Conservation (phyloP, 1,140 invertebrate genomes). For the Orchestia grillus region DNA sequence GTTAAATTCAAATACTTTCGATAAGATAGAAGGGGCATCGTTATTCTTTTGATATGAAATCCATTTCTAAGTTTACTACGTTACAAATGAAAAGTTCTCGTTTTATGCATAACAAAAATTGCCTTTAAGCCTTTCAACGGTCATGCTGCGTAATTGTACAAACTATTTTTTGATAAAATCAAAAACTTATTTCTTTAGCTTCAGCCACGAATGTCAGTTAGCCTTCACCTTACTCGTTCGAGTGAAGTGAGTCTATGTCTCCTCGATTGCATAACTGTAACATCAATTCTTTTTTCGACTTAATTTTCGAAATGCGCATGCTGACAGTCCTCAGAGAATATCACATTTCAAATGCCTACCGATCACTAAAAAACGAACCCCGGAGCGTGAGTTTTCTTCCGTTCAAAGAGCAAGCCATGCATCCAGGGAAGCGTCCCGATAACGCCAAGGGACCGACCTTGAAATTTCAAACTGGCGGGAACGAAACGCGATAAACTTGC, state of each 20-base stretch:
- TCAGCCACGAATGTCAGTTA: neutral
- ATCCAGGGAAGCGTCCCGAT: neutral
- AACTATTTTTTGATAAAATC: neutral
- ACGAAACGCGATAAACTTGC: neutral
- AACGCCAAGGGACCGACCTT: neutral
- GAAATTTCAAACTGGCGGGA: neutral
- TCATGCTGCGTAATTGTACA: neutral
- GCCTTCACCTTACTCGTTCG: neutral
- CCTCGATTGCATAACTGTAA: neutral
- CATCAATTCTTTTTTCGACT: neutral
- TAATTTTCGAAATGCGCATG: neutral
- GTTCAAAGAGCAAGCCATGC: neutral
- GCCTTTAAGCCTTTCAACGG: neutral
- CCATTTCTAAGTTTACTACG: neutral
- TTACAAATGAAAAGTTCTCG: neutral
- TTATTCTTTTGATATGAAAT: too few species aligned
- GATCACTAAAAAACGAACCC: neutral
- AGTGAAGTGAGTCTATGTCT: neutral
- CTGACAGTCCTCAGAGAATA: neutral
- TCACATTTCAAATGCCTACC: neutral
- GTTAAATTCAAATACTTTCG: too few species aligned
- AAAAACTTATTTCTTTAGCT: neutral
- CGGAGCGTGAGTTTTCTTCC: neutral
- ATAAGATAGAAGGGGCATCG: too few species aligned
- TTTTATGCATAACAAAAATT: neutral